Evolutionary conservation across 1,140 invertebrate genomes (phyloP).

Genomic region (Meloidogyne floridensis): DNA sequence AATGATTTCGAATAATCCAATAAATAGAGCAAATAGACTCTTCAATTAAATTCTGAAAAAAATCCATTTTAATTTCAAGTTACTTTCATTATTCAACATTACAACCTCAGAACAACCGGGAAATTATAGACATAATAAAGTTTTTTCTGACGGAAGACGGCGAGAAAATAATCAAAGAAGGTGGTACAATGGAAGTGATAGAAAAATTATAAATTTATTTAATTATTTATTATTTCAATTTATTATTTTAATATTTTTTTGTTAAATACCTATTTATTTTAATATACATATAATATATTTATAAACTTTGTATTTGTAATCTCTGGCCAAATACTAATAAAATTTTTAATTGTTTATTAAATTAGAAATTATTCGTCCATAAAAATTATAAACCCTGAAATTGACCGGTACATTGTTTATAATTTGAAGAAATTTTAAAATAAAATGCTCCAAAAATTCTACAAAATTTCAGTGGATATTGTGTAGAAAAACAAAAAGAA

Average conservation of each 20-base stretch:
- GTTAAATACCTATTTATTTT: background rate
- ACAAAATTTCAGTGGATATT: too few species aligned
- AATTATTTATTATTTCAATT: background rate
- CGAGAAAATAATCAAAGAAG: background rate
- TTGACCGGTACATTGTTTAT: too few species aligned
- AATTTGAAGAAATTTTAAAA: too few species aligned
- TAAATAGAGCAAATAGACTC: too few species aligned
- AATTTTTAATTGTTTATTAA: too few species aligned
- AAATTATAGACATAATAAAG: background rate
- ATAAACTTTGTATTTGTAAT: background rate
- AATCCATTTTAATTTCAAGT: background rate
- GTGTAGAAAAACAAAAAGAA: too few species aligned
- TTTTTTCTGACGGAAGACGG: background rate
- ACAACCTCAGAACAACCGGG: background rate
- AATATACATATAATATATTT: background rate
- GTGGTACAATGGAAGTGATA: background rate
- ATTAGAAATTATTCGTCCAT: too few species aligned
- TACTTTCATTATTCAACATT: background rate
- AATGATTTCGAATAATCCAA: too few species aligned
- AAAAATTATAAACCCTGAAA: too few species aligned
- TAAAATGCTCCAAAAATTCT: too few species aligned
- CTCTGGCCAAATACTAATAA: too few species aligned
- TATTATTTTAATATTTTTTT: conserved; percentile 7
- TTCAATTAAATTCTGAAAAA: background rate
- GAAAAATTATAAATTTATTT: conserved; percentile 4